Evolutionary conservation across 2,888 invertebrate genomes (phyloP), one percentile per base, ranked within the genome.

Genomic region (Coenonympha glycerion): DNA sequence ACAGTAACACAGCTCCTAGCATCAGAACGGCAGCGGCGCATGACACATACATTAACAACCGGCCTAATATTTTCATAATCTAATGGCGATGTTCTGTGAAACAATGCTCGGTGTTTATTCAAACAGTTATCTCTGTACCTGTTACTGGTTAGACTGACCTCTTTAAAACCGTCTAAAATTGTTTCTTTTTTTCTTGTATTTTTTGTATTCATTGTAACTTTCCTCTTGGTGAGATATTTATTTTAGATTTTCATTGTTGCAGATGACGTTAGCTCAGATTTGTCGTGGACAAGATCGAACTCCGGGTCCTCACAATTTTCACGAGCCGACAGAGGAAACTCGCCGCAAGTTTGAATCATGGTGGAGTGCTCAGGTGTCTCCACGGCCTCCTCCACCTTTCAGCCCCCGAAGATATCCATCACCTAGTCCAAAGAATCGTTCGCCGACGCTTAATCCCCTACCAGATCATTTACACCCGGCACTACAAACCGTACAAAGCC

Each of bases 301-400:
- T 19, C 87, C 90, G 6, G 90, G 92, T 18, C 90, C 92, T 3
- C 90, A 92, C 39, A 83, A 75, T 61, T 87, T 89, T 40, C 90
- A 91, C 37, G 95, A 95, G 62, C 91, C 93, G 6, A 90, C 92
- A 0, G 96, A 96, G 61, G 97, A 97, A 45, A 91, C 92, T 68
- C 91, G 94, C 19, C 89, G 95, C 53, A 95, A 95, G 74, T 97
- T 97, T 78, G 96, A 97, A 71, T 92, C 94, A 50, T 97, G 97
- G 97, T 95, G 94, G 92, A 90, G 91, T 34, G 89, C 91, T 49
- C 94, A 94, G 69, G 89, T 93, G 42, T 91, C 91, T 9, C 91
- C 92, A 0, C 83, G 90, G 26, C 87, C 87, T 0, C 87, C 87
- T 0, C 83, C 87, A 1, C 81, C 86, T 2, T 88, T 86, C 58